Conservation (phyloP, 2,888 invertebrate species). For the Synanthedon tipuliformis region DNA sequence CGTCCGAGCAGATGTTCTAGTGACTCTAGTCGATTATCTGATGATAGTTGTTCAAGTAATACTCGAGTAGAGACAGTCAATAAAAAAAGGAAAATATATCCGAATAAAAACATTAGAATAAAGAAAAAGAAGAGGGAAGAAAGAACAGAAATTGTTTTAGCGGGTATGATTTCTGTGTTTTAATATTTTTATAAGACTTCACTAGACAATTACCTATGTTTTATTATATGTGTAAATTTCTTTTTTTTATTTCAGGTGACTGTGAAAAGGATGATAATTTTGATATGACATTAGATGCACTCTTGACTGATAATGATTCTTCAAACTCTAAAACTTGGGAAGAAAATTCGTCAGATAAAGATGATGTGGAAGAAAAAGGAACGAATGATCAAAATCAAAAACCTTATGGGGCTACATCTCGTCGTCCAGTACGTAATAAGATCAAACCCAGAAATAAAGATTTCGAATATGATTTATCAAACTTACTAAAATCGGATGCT, state of each 20-base stretch:
- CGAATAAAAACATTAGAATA: slow-evolving; percentile 26
- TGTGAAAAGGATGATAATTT: slow-evolving; percentile 18
- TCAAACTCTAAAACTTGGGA: slow-evolving; percentile 44
- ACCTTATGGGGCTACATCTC: slow-evolving; percentile 29
- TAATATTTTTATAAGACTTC: neutral
- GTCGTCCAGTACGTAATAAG: slow-evolving; percentile 74
- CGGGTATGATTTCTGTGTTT: slow-evolving; percentile 20
- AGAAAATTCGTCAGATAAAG: slow-evolving; percentile 61
- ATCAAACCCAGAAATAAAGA: slow-evolving; percentile 75
- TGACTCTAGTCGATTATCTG: slow-evolving; percentile 55
- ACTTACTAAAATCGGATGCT: slow-evolving; percentile 64
- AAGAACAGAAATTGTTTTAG: slow-evolving; percentile 13
- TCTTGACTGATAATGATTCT: slow-evolving; percentile 25
- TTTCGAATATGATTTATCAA: slow-evolving; percentile 78
- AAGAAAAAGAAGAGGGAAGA: slow-evolving; percentile 16
- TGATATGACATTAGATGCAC: slow-evolving; percentile 18
- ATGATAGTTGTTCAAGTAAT: slow-evolving; percentile 55
- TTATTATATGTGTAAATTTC: neutral
- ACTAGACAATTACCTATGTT: neutral
- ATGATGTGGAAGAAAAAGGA: slow-evolving; percentile 43
- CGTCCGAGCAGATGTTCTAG: slow-evolving; percentile 57
- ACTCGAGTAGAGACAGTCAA: slow-evolving; percentile 32
- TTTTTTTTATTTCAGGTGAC: slow-evolving; percentile 28
- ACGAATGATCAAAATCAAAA: slow-evolving; percentile 5
- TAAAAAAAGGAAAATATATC: slow-evolving; percentile 43